Percentiles rank a stretch among this genome's conserved stretches.
Conservation (phyloP, 2,797 vertebrate genomes). For the Neosilurus hyrtlii region DNA sequence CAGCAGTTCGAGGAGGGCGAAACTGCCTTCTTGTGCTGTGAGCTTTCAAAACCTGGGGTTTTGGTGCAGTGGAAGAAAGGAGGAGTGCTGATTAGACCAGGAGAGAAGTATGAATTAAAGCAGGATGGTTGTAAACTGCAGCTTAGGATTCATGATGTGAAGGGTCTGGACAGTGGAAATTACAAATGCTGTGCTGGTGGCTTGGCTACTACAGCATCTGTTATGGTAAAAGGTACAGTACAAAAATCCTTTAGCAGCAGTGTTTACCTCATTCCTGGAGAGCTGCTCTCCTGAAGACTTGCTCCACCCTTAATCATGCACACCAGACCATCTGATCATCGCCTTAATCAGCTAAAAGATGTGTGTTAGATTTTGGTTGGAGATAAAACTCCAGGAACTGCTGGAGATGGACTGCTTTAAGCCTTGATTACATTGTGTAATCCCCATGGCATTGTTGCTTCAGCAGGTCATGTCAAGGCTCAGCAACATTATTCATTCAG, state of each 20-base stretch:
- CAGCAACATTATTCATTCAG: no score
- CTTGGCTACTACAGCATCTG: constrained; percentile 42
- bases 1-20: constrained; percentile 63
- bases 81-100: constrained; percentile 65
- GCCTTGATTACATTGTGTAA: no score
- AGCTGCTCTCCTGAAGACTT: no score
- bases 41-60: constrained; percentile 52
- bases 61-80: constrained; percentile 74
- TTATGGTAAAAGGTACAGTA: constrained; percentile 31
- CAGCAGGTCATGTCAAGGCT: no score
- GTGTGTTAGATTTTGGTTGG: no score
- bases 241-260: not conserved
- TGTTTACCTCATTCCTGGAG: no score
- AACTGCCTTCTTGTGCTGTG: constrained; percentile 59
- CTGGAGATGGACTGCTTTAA: no score
- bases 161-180: constrained; percentile 46
- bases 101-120: constrained; percentile 63
- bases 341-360: no score
- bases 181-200: constrained; percentile 51
- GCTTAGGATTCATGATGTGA: constrained; percentile 50
- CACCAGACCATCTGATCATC: no score
- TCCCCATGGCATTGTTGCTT: no score
- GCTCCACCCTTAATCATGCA: no score
- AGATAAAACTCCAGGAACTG: no score
- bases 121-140: constrained; percentile 44